Evolutionary conservation across 2,797 vertebrate species (phyloP).

Genomic region (Acanthornis magna): DNA sequence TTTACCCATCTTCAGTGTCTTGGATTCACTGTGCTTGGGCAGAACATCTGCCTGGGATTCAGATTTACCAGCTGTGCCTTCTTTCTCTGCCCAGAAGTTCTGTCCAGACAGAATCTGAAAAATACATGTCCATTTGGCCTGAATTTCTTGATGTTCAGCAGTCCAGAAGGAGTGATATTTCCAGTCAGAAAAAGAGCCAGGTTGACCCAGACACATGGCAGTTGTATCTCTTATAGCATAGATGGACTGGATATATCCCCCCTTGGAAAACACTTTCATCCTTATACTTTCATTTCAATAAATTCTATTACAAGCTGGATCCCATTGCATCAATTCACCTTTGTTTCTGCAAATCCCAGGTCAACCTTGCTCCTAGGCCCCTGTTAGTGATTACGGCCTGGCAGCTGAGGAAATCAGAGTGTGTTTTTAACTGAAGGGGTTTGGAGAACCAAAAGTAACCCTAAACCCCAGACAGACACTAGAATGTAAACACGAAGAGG

Average conservation of each 20-base stretch:
- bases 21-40: neutral
- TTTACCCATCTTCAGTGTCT: neutral
- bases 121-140: neutral
- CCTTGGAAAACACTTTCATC: neutral
- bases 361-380: neutral
- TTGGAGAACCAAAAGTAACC: neutral
- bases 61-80: neutral
- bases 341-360: neutral
- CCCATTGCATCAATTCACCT: neutral
- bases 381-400: neutral
- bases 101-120: neutral
- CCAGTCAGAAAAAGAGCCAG: neutral
- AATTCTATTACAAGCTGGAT: neutral
- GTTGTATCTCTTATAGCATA: neutral
- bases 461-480: neutral
- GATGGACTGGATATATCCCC: neutral
- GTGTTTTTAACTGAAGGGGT: neutral
- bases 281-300: neutral
- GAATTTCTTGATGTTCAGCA: neutral
- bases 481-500: neutral
- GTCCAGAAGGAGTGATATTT: neutral
- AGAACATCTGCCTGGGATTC: neutral
- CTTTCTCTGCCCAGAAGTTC: neutral
- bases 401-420: neutral
- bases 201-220: neutral